phyloP scores from a whole-genome alignment of 2,888 invertebrate species.

The Pasiphila rectangulata region DNA sequence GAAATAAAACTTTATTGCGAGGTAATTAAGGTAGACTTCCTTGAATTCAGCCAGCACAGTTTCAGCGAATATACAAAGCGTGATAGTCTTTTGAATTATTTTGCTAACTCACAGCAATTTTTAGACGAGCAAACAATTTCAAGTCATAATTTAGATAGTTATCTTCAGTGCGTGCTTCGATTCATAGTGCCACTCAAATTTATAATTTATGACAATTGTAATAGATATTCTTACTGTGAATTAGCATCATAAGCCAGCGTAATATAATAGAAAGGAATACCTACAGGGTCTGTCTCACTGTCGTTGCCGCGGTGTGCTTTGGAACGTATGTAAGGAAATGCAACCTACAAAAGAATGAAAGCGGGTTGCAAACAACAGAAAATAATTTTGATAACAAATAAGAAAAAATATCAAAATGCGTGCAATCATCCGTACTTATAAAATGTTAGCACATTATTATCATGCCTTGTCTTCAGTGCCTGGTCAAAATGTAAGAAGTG shows the following conservation, averaged over 20 bases:
- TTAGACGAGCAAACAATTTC: constrained; percentile 1
- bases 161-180: background rate
- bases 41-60: constrained; percentile 2
- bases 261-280: constrained; percentile 78
- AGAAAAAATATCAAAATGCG: constrained; percentile 31
- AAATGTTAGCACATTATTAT: constrained; percentile 43
- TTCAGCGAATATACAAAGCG: constrained; percentile 33
- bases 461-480: constrained; percentile 26
- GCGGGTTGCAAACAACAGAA: constrained; percentile 73
- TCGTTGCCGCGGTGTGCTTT: constrained; percentile 66
- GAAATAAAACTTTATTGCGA: constrained; percentile 20
- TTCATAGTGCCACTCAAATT: no score
- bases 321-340: constrained; percentile 80
- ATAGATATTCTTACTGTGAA: constrained; percentile 19
- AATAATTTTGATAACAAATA: constrained; percentile 42
- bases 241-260: constrained; percentile 25
- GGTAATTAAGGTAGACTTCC: constrained; percentile 7
- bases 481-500: constrained; percentile 18
- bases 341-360: constrained; percentile 84
- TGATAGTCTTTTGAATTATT: constrained; percentile 23
- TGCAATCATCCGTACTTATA: constrained; percentile 28
- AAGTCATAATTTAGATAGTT: background rate
- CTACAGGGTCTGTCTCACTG: constrained; percentile 86
- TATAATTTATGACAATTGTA: background rate
- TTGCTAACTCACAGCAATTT: constrained; percentile 18